Evolutionary conservation across 53 echinoderm and acorn worm species (phyloP).

Genomic region (Arbacia lixula): DNA sequence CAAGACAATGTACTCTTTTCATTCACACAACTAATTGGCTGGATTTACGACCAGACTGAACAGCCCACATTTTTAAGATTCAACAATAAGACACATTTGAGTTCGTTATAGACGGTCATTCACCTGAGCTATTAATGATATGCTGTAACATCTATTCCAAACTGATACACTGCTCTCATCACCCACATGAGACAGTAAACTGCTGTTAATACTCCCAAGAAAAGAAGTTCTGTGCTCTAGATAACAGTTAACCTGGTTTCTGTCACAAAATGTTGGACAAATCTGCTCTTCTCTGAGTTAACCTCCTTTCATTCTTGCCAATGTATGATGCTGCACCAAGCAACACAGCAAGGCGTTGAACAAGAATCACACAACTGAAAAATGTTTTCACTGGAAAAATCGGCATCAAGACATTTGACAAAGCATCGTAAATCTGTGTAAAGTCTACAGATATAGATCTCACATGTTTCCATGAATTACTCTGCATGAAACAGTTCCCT

Average conservation of each 20-base stretch:
- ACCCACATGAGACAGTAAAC: no score
- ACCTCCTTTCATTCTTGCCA: no score
- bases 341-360: no score
- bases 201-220: no score
- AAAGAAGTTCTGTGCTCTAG: no score
- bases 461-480: conserved; percentile 27
- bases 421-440: no score
- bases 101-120: no score
- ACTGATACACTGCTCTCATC: background rate
- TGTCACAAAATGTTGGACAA: no score
- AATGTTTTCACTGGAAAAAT: no score
- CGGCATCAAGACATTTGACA: background rate
- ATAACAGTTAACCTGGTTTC: no score
- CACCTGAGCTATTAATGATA: conserved; percentile 29
- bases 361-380: no score
- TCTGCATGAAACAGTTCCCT: background rate
- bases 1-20: conserved; percentile 28
- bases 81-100: conserved; percentile 30
- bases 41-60: background rate
- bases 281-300: no score
- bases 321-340: background rate
- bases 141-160: conserved; percentile 7
- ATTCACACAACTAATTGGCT: conserved; percentile 18
- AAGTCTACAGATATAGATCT: background rate
- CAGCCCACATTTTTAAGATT: background rate